Evolutionary conservation across 2,113 vertebrate genomes (phyloP), one percentile per base, ranked within the genome.

Genomic region (Hylia prasina): DNA sequence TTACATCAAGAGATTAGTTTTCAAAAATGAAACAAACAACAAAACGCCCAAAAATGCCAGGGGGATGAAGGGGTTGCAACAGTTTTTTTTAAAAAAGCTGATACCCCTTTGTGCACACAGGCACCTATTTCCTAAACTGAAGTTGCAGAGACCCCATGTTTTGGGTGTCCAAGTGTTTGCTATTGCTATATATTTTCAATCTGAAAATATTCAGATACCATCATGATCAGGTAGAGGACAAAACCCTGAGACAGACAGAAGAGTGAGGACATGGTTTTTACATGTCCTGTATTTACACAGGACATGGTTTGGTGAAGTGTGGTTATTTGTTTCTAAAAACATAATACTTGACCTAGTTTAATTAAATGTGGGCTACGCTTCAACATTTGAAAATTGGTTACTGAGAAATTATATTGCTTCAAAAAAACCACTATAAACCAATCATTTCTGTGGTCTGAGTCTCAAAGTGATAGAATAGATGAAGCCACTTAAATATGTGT

Each of bases 261-360:
- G 66, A 60, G 30, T 11, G 37, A 90, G 64, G n/a, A n/a, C n/a
- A n/a, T n/a, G n/a, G n/a, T n/a, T n/a, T n/a, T n/a, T n/a, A n/a
- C n/a, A n/a, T n/a, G 78, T 87, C 87, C 13, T 71, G 64, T 75
- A 65, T 16, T 90, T 89, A 57, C 37, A 90, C 48, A 94, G 76
- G 82, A 77, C 94, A 96, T 79, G 82, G 88, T 90, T 93, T 92
- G 33, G 69, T 92, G 80, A 77, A 96, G 31, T 22, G 4, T 89
- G 79, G 72, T 94, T 95, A 77, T 87, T 95, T 92, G 58, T 45
- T 82, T 82, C 82, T 96, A 76, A 93, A 83, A 97, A 96, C 65
- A 63, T 92, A 86, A 69, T 84, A 84, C 68, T 90, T 98, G 97
- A 98, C 97, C 97, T 94, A 97, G 83, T 98, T 98, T 96, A 95